Conservation (phyloP, 2,888 invertebrate genomes). For the Machimus rusticus region DNA sequence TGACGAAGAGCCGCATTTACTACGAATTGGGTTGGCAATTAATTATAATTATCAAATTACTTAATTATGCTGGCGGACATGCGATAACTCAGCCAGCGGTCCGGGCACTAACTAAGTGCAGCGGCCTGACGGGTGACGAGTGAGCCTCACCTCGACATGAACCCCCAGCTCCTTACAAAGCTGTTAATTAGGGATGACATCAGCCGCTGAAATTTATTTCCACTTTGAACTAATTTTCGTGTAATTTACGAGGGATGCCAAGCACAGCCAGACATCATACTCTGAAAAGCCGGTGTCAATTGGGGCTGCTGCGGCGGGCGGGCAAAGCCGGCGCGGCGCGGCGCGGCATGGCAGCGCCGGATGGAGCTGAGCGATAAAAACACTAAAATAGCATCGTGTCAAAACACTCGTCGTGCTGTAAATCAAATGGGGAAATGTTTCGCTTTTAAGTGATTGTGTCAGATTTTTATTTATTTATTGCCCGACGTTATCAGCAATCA, state of each 20-base stretch:
- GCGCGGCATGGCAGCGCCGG: not conserved
- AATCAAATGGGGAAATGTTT: constrained; percentile 32
- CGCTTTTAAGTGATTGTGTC: constrained; percentile 43
- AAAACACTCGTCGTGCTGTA: constrained; percentile 34
- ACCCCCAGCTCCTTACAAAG: constrained; percentile 51
- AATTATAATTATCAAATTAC: constrained; percentile 40
- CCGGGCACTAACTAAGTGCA: not conserved
- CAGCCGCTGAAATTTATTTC: constrained; percentile 54
- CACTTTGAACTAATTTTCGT: constrained; percentile 33
- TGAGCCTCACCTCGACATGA: constrained; percentile 18
- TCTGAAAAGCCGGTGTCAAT: not conserved
- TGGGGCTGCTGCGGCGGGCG: not conserved
- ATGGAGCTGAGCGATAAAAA: constrained; percentile 8
- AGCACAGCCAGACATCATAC: not conserved
- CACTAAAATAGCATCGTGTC: constrained; percentile 38
- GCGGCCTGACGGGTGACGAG: not conserved
- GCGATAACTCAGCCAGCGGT: not conserved
- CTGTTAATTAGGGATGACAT: constrained; percentile 62
- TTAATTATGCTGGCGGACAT: constrained; percentile 22
- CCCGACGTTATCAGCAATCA: constrained; percentile 36
- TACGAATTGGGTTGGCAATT: constrained; percentile 4
- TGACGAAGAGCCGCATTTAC: not conserved
- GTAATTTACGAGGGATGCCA: constrained; percentile 32
- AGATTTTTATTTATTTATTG: constrained; percentile 44
- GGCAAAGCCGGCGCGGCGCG: no score